phyloP scores from a whole-genome alignment of 2,888 invertebrate species.

The Stenotaenia linearis region DNA sequence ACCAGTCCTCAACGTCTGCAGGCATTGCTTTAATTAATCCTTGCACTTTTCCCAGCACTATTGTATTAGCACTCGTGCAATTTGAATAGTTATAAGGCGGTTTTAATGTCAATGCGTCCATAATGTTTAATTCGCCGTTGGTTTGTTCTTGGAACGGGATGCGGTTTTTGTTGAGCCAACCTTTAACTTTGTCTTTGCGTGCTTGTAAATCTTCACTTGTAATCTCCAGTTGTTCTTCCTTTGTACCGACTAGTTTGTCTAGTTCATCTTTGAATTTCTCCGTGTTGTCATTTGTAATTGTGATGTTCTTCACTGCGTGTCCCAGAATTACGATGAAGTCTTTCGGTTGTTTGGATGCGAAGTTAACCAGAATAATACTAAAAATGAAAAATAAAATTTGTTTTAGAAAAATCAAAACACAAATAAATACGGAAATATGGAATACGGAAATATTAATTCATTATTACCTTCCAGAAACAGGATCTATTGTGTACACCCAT shows the following conservation, averaged over 20 bases:
- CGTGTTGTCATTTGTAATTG: not conserved
- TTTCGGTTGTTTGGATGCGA: not conserved
- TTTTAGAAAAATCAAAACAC: not conserved
- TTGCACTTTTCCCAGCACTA: conserved; percentile 47
- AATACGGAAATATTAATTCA: not conserved
- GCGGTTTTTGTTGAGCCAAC: conserved; percentile 45
- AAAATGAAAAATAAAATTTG: not conserved
- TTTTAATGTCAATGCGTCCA: conserved; percentile 42
- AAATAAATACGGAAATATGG: not conserved
- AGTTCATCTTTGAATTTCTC: not conserved
- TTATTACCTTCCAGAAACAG: conserved; percentile 17
- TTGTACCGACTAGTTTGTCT: not conserved
- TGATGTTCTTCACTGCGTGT: conserved; percentile 8
- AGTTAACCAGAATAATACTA: conserved; percentile 8
- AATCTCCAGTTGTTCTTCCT: not conserved
- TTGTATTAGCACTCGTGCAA: conserved; percentile 47
- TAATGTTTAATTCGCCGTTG: conserved; percentile 31
- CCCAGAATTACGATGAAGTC: not conserved
- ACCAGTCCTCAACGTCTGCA: conserved; percentile 42
- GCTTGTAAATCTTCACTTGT: conserved; percentile 41
- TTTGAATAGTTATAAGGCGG: conserved; percentile 44
- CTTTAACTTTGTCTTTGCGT: conserved; percentile 41
- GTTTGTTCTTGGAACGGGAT: conserved; percentile 43
- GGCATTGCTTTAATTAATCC: conserved; percentile 47
- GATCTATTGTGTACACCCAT: conserved; percentile 30